Evolutionary conservation across 2,888 invertebrate species (phyloP).

Genomic region (Carterocephalus palaemon): DNA sequence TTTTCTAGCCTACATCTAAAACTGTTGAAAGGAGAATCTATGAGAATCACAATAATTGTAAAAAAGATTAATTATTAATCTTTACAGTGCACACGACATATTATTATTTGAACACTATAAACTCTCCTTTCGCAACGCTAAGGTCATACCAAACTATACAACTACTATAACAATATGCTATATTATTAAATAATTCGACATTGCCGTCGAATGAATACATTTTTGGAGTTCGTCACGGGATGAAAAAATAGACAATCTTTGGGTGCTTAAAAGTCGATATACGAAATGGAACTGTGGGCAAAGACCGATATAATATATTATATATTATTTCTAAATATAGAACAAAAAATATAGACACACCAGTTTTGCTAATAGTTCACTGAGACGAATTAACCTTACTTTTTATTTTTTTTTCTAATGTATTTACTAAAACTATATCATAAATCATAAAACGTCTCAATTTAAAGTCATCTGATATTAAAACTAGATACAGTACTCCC

Average conservation of each 20-base stretch:
- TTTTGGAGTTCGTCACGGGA: conserved; percentile 51
- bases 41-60: too few species aligned
- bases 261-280: conserved; percentile 38
- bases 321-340: conserved; percentile 9
- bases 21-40: conserved; percentile 3
- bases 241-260: conserved; percentile 50
- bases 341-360: conserved; percentile 16
- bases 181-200: conserved; percentile 8
- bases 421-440: too few species aligned
- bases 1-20: conserved; percentile 13
- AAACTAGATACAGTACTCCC: too few species aligned
- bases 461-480: too few species aligned
- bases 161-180: conserved; percentile 2
- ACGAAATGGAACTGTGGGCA: conserved; percentile 3
- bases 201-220: conserved; percentile 4
- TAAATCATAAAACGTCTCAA: too few species aligned
- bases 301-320: conserved; percentile 1
- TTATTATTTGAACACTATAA: too few species aligned
- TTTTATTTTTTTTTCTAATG: too few species aligned
- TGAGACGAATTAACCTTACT: too few species aligned
- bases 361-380: too few species aligned
- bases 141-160: conserved; percentile 4
- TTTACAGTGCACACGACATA: background rate
- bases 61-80: too few species aligned
- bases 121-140: conserved; percentile 2